Evolutionary conservation across 92 coral and sea anemone species (phyloP), one percentile per base, ranked within the genome.

Genomic region (Heliopora coerulea): DNA sequence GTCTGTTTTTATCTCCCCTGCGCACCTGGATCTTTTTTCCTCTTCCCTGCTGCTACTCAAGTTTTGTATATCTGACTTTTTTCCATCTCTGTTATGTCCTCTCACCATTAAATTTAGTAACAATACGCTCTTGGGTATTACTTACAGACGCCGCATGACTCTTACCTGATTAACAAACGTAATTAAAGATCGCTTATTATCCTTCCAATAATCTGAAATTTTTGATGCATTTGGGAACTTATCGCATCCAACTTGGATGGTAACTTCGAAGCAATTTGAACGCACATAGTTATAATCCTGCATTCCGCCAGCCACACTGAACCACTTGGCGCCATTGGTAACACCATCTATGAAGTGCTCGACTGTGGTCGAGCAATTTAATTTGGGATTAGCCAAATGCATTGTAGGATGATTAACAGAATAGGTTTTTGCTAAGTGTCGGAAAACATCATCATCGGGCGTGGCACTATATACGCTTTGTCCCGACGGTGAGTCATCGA

Each of bases 261-360:
- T 95, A 41, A 95, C 80, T 75, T 95, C 99, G 60, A 95, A 95
- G 39, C 87, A 88, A 79, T 95, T 95, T 2, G 99, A 88, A 63
- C 87, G 89, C n/a, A 95, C 96, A 54, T 95, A 95, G 54, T 95
- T 95, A 41, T 90, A 95, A 57, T 95, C 99, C 75, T 95, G 99
- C 99, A 95, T 95, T 23, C 99, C 99, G 0, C 99, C 99, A 1
- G 99, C 83, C 24, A 90, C 81, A 59, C 99, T 90, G 56, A 86
- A 90, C 99, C 99, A 95, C 32, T 88, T 89, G 28, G 99, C 99
- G 10, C 99, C 99, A 73, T 95, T 95, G 35, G 99, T 90, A 44
- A 95, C 81, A 14, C 99, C 99, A 56, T 95, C 99, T 18, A 95
- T 95, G 68, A 95, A 95, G 39, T 95, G 90, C 62, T 90, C 88